Conservation (phyloP, 2,888 invertebrate species). For the Gryllus longicercus region DNA sequence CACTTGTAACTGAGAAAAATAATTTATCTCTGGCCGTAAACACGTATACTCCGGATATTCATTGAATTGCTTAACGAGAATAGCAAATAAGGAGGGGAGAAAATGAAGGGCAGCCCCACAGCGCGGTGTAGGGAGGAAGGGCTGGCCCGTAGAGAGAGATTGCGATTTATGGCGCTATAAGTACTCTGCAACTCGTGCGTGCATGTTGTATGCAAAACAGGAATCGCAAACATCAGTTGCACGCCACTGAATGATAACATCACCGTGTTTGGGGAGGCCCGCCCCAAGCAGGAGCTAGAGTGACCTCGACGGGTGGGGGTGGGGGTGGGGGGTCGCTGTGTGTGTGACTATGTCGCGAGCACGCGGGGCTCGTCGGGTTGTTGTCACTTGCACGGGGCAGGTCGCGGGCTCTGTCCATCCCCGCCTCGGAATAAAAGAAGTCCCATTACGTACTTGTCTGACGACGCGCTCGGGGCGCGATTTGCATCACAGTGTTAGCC, state of each 20-base stretch:
- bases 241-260: neutral
- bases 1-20: too few species aligned
- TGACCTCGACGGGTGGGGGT: too few species aligned
- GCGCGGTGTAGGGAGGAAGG: too few species aligned
- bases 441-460: neutral
- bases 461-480: too few species aligned
- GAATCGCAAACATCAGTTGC: constrained; percentile 17
- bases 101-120: neutral
- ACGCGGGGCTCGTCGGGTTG: neutral
- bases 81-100: neutral
- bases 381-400: neutral
- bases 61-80: too few species aligned
- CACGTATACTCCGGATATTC: too few species aligned
- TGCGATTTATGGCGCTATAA: neutral
- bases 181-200: neutral
- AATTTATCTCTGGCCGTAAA: too few species aligned
- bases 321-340: too few species aligned
- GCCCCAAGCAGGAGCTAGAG: too few species aligned
- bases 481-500: too few species aligned
- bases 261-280: neutral
- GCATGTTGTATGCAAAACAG: constrained; percentile 7
- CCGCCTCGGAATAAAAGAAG: neutral
- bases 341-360: neutral
- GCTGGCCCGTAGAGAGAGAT: neutral
- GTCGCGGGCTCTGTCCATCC: neutral